Conservation (phyloP, 2,797 vertebrate species). For the Enteromius radiatus region DNA sequence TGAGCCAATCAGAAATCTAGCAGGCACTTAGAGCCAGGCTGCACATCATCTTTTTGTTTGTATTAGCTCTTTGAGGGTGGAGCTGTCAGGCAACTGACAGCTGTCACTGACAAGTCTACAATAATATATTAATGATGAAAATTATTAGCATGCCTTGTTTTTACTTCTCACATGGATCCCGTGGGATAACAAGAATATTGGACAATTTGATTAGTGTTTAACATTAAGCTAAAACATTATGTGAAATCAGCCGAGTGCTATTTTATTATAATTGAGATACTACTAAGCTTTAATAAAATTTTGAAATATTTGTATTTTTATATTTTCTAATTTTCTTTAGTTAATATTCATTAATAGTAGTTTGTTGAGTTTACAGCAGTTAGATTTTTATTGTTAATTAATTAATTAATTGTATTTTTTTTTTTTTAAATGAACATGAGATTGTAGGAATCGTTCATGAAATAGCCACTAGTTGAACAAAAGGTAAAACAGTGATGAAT, state of each 20-base stretch:
- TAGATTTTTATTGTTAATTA: background rate
- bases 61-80: background rate
- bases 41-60: background rate
- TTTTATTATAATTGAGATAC: background rate
- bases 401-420: too few relatives aligned
- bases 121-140: background rate
- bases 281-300: background rate
- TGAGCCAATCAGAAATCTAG: background rate
- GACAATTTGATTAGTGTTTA: background rate
- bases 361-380: background rate
- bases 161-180: background rate
- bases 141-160: background rate
- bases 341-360: too few relatives aligned
- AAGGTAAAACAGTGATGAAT: background rate
- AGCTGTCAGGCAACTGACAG: background rate
- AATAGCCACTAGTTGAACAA: background rate
- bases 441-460: background rate
- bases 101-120: background rate
- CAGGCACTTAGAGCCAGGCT: background rate
- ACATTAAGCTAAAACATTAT: background rate
- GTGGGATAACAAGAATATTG: background rate
- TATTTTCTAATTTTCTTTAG: too few relatives aligned
- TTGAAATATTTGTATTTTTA: background rate
- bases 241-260: too few relatives aligned
- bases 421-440: background rate